Conservation (phyloP, 2,888 invertebrate species). For the Dascillus cervinus region DNA sequence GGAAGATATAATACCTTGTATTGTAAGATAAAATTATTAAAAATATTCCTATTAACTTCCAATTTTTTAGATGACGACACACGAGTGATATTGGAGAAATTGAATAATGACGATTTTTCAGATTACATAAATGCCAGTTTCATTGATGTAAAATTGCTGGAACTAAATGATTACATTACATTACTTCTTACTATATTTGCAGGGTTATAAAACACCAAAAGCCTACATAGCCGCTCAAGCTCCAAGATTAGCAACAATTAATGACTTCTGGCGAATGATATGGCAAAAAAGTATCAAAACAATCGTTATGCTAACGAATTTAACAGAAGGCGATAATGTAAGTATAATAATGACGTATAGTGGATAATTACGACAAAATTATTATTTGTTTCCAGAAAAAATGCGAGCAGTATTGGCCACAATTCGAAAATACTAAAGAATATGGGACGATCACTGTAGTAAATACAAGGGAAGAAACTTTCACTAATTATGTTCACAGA, state of each 20-base stretch:
- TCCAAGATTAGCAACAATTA: conserved; percentile 30
- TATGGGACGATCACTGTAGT: conserved; percentile 35
- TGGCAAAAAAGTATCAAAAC: conserved; percentile 44
- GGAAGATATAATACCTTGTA: no score
- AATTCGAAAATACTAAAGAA: conserved; percentile 35
- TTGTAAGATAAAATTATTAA: no score
- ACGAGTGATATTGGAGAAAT: conserved; percentile 40
- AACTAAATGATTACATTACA: not conserved
- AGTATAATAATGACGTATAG: no score
- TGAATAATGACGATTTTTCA: conserved; percentile 36
- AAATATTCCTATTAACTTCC: no score
- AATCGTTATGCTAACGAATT: conserved; percentile 46
- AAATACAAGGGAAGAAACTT: conserved; percentile 29
- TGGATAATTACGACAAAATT: no score
- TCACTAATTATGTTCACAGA: conserved; percentile 36
- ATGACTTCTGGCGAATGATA: conserved; percentile 39
- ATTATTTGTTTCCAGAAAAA: no score
- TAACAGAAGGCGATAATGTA: conserved; percentile 42
- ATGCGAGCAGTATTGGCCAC: conserved; percentile 47
- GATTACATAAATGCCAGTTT: conserved; percentile 50
- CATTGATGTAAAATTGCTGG: conserved; percentile 39
- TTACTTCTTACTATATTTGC: not conserved
- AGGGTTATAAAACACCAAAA: conserved; percentile 29
- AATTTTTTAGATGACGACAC: conserved; percentile 45
- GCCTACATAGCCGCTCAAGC: conserved; percentile 39